These are phyloP conservation scores for Myotis yumanensis DNA, from an alignment of 2,113 vertebrate species.

Conservation along the genomic window DNA sequence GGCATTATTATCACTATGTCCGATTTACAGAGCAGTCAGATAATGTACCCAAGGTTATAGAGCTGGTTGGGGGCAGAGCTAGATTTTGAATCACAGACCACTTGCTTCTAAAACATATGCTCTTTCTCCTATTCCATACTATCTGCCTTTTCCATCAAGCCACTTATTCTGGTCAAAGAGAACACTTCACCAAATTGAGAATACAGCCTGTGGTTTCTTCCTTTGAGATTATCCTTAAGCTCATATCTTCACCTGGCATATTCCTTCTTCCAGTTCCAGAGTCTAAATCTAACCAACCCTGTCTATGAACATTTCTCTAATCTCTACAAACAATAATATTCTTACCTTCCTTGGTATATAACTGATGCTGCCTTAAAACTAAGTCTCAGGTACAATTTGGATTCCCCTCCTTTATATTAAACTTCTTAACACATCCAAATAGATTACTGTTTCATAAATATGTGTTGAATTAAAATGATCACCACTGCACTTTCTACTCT, in stretches of 20 bases:
- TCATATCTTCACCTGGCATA: neutral
- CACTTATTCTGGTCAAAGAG: neutral
- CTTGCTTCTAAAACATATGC: neutral
- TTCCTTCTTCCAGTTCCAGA: neutral
- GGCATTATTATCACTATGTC: neutral
- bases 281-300: neutral
- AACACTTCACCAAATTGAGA: neutral
- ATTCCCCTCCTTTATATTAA: neutral
- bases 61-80: neutral
- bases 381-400: neutral
- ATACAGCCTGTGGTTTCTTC: neutral
- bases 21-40: neutral
- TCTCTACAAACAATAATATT: neutral
- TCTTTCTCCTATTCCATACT: neutral
- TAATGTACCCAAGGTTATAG: neutral
- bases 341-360: neutral
- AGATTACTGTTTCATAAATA: slow-evolving; percentile 1
- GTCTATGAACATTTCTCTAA: neutral
- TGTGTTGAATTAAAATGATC: slow-evolving; percentile 35
- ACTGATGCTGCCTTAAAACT: neutral
- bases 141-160: neutral
- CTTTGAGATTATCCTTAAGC: neutral
- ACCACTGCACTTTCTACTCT: neutral
- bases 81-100: neutral
- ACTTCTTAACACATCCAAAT: slow-evolving; percentile 10